Evolutionary conservation across 92 coral and sea anemone genomes (phyloP), one percentile per base, ranked within the genome.

Genomic region (Muricea muricata): DNA sequence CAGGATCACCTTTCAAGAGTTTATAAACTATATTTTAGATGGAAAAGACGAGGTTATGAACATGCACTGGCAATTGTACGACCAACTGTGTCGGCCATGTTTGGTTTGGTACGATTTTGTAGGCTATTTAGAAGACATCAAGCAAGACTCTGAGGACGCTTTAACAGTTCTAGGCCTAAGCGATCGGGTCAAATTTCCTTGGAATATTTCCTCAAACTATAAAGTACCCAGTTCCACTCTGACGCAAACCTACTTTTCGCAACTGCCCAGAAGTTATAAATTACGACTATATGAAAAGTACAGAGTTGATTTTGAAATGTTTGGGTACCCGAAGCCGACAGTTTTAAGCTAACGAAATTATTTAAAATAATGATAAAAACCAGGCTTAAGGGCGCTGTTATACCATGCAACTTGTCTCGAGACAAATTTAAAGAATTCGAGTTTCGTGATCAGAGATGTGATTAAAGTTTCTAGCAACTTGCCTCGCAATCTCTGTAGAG

Each of bases 31-130:
- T 78, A 56, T 96, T 29, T 70, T 93, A 45, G 93, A 84, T 41
- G 88, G 92, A 24, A 87, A 84, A 37, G 77, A 94, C 2, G 93
- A 96, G 63, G 90, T 73, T 63, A 94, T 89, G 90, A 95, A 96
- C 85, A 89, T 92, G 48, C 99, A 96, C 35, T 96, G 99, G 99
- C 91, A 91, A 63, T 86, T 83, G 25, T 96, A 90, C 29, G 99
- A 96, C 30, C 54, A 85, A 42, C 78, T 96, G n/a, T 96, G 99
- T 41, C 94, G 91, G 39, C 99, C 99, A 0, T 96, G 99, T 72
- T 83, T 96, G 60, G 86, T 96, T 18, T 96, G 89, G 56, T 96
- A 96, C 78, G 99, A 96, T 65, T 96, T 91, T 69, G 83, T 96
- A 14, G 99, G 99, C 30, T 82, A 84, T 46, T 93, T 96, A 73